phyloP scores from a whole-genome alignment of 2,113 vertebrate species.

The Pseudolaguvia tuberculata region DNA sequence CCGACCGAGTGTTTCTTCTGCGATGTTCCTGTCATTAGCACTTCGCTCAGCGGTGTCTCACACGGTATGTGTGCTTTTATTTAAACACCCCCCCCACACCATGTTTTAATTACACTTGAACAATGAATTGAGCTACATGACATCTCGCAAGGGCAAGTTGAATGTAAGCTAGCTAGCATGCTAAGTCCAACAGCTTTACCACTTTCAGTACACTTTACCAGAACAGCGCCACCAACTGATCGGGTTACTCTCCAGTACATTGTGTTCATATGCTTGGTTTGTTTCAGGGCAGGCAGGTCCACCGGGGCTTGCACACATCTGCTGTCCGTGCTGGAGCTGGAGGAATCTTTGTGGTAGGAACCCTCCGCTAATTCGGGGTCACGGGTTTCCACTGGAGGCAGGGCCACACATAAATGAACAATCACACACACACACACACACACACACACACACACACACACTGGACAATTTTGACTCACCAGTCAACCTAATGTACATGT shows the following conservation, averaged over 20 bases:
- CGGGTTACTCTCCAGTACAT: no score
- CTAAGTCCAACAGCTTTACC: constrained; percentile 15
- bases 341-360: constrained; percentile 89
- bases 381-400: no score
- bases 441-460: no score
- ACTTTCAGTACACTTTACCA: no score
- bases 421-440: no score
- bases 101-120: not conserved
- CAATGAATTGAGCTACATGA: constrained; percentile 41
- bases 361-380: no score
- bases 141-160: constrained; percentile 66
- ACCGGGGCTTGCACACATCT: constrained; percentile 77
- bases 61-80: constrained; percentile 52
- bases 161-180: constrained; percentile 10
- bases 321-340: constrained; percentile 74
- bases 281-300: constrained; percentile 73
- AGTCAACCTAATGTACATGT: no score
- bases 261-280: not conserved
- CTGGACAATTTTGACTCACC: no score
- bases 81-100: not conserved
- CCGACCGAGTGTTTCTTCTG: constrained; percentile 25
- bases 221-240: no score
- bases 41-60: constrained; percentile 63
- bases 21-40: constrained; percentile 64
- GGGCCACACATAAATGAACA: no score